Percentiles rank a stretch among this genome's conserved stretches.
These are phyloP conservation scores for Eidolon helvum DNA, from an alignment of 2,113 vertebrate species.

Conservation along the genomic window DNA sequence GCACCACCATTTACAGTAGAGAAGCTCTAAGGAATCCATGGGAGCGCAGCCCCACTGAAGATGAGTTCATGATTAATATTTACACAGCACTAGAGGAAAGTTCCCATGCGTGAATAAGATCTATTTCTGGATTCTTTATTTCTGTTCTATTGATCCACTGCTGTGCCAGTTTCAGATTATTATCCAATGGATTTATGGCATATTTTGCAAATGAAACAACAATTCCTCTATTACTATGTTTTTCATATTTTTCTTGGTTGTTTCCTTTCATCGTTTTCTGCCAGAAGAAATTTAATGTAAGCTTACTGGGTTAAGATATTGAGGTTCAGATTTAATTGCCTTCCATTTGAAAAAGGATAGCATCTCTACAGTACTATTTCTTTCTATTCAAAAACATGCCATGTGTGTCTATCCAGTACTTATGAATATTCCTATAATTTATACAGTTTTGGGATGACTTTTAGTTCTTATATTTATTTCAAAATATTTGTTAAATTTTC, in stretches of 20 bases:
- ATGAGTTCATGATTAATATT: background rate
- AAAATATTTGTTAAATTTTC: background rate
- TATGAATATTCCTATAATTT: background rate
- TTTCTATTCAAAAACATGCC: background rate
- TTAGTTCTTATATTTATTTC: background rate
- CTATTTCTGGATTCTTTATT: background rate
- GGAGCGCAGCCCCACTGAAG: background rate
- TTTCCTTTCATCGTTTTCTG: background rate
- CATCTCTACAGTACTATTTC: background rate
- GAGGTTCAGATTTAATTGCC: background rate
- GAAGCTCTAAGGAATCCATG: background rate
- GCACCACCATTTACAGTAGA: background rate
- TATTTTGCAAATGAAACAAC: background rate
- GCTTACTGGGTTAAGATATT: background rate
- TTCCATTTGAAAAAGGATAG: background rate
- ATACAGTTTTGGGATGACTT: background rate
- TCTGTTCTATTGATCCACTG: background rate
- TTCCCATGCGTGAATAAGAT: background rate
- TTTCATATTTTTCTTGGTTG: background rate
- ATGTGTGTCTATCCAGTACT: background rate
- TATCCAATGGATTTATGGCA: background rate
- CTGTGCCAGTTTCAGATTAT: background rate
- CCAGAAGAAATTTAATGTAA: background rate
- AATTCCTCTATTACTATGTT: background rate
- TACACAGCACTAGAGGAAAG: background rate